Conservation (phyloP, 2,888 invertebrate species). For the Parnassius glacialis region DNA sequence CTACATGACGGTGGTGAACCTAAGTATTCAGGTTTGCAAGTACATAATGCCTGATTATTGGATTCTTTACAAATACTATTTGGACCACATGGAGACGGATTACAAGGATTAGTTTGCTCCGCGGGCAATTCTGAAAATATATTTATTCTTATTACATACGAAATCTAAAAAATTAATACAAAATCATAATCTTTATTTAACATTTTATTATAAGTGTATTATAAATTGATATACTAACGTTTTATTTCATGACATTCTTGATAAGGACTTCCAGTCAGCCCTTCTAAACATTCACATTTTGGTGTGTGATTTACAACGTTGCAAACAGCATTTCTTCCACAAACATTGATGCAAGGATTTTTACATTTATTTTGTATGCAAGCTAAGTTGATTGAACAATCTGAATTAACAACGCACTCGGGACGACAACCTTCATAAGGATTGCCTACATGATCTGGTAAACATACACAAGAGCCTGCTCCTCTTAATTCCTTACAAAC, state of each 20-base stretch:
- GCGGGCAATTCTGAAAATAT: slow-evolving; percentile 50
- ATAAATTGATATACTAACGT: slow-evolving; percentile 43
- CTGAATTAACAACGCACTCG: slow-evolving; percentile 87
- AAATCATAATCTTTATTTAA: too few species aligned
- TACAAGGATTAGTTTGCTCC: slow-evolving; percentile 82
- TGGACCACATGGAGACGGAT: slow-evolving; percentile 88
- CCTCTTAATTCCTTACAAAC: slow-evolving; percentile 84
- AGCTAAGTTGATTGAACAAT: slow-evolving; percentile 85
- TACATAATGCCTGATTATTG: slow-evolving; percentile 86
- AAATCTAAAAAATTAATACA: too few species aligned
- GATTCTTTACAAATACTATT: slow-evolving; percentile 87
- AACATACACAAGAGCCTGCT: slow-evolving; percentile 86
- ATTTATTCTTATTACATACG: background rate
- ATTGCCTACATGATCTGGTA: slow-evolving; percentile 86
- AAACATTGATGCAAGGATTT: slow-evolving; percentile 88
- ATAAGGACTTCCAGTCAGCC: slow-evolving; percentile 83
- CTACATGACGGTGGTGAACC: slow-evolving; percentile 84
- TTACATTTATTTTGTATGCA: slow-evolving; percentile 87
- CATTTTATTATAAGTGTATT: background rate
- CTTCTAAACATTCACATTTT: slow-evolving; percentile 83
- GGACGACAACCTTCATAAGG: slow-evolving; percentile 90
- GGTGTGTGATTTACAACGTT: slow-evolving; percentile 87
- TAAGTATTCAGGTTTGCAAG: slow-evolving; percentile 84
- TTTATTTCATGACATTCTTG: slow-evolving; percentile 71
- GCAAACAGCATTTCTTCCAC: slow-evolving; percentile 87